Percentiles rank a stretch among this genome's conserved stretches.
Conservation (phyloP, 2,113 vertebrate species). For the Chamaetylas fuelleborni region DNA sequence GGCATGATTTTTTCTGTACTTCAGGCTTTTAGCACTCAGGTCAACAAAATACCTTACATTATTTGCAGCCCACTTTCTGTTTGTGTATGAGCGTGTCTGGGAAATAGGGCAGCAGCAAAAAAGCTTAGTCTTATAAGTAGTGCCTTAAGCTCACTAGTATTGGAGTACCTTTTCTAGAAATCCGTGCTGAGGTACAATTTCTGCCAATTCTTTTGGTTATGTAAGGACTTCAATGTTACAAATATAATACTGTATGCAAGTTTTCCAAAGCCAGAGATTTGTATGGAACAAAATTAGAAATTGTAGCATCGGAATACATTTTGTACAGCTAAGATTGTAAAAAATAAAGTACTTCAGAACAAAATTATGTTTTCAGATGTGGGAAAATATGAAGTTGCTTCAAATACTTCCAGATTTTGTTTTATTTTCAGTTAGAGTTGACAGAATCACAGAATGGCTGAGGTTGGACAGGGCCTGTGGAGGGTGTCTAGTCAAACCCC, state of each 20-base stretch:
- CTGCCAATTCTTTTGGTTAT: background rate
- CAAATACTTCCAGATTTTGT: background rate
- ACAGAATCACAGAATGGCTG: background rate
- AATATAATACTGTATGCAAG: background rate
- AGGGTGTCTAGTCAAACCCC: fast-evolving
- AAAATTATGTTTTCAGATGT: background rate
- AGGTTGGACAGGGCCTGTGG: background rate
- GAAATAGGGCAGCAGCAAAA: background rate
- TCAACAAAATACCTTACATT: background rate
- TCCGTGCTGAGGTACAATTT: background rate
- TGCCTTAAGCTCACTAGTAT: background rate
- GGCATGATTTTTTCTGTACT: background rate
- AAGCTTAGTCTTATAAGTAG: background rate
- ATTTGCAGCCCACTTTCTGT: background rate
- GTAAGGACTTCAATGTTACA: background rate
- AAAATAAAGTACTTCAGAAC: background rate
- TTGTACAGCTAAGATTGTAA: background rate
- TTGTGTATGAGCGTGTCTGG: background rate
- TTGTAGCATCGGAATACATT: background rate
- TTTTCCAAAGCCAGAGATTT: background rate
- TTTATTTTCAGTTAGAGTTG: background rate
- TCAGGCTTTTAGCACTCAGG: background rate
- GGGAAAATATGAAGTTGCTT: background rate
- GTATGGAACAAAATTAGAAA: background rate
- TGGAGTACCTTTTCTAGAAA: background rate